Base-by-base conservation (phyloP, 2,797 vertebrate species). In the Coilia nasus region DNA sequence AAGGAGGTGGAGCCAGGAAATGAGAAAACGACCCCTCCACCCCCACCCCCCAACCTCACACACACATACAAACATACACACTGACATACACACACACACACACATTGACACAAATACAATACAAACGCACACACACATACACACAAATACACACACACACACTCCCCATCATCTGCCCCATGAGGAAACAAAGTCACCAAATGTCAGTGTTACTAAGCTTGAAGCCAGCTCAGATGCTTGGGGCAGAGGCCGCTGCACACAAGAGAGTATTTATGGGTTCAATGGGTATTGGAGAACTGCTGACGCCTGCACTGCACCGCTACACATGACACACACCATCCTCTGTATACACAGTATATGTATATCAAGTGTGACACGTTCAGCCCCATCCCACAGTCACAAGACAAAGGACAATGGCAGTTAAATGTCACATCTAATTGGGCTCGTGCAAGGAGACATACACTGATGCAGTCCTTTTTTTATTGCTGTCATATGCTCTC, bases 341-440 rank as follows among this genome's bases (percentile, higher is more conserved):
- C 50, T 9, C 9, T 54, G 60, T 9, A 23, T 25, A 25, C 25
- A 1, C 12, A n/a, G 1, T 64, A 0, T 41, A 75, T 7, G 67
- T 19, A 17, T 19, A 17, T 35, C 28, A 35, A 35, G 25, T 17
- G 28, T 31, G 64, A 71, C 64, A 31, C 25, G 3, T 71, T 31
- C 28, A 31, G 11, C 28, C 67, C 28, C 31, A 75, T 75, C 31
- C 31, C 67, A 75, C 12, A 11, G 28, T 17, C 0, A 6, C 67
- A 75, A 35, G 67, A 75, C 28, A 1, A 41, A 35, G 12, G 5
- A 75, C 11, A 6, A 35, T 17, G 15, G 28, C 67, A 35, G 67
- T 41, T 75, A 75, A 75, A 75, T 75, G 67, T 17, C 67, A 75
- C 15, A 14, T 75, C 12, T 35, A 75, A 75, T 75, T 75, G 28